phyloP scores from a whole-genome alignment of 2,113 vertebrate genomes.

The Brevimyrus niger region DNA sequence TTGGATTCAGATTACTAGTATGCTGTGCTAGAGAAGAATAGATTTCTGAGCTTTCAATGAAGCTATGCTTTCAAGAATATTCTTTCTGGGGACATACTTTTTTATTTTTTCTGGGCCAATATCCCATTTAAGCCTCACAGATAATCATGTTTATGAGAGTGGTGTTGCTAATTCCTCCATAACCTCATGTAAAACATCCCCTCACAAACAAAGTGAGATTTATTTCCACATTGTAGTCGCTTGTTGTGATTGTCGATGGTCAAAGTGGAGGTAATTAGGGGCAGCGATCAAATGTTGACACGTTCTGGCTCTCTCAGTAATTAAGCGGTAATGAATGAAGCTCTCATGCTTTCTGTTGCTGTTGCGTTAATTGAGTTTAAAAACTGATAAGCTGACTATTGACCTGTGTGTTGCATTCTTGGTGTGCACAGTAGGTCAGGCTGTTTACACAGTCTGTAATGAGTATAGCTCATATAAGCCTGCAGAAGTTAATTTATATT shows the following conservation, averaged over 20 bases:
- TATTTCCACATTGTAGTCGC: neutral
- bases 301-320: neutral
- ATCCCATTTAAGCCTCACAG: neutral
- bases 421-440: neutral
- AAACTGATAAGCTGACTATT: neutral
- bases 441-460: neutral
- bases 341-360: neutral
- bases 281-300: neutral
- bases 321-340: neutral
- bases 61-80: neutral
- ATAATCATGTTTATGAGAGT: neutral
- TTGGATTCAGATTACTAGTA: neutral
- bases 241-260: neutral
- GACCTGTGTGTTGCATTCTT: neutral
- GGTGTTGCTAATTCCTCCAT: neutral
- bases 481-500: neutral
- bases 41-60: neutral
- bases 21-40: neutral
- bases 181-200: neutral
- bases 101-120: neutral
- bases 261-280: neutral
- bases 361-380: neutral
- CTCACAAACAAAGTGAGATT: neutral
- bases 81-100: neutral
- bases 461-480: neutral